A percentile compares a stretch with the other conserved stretches of the same genome.
Evolutionary conservation across 2,888 invertebrate species (phyloP).

Genomic region (Drosophila meridionalis): DNA sequence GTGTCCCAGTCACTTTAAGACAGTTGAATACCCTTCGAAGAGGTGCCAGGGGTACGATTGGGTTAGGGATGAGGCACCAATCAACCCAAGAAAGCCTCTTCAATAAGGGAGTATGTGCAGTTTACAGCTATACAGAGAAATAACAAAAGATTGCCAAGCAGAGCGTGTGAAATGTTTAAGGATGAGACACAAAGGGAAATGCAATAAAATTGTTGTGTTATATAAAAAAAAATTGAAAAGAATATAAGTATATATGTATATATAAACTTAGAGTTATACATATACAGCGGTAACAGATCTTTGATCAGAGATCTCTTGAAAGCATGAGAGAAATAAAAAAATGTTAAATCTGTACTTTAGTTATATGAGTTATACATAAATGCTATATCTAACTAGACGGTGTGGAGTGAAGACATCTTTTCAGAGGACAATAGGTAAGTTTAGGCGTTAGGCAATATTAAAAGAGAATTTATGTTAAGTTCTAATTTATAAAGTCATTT

Average conservation of each 20-base stretch:
- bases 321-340: not conserved
- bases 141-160: not conserved
- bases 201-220: not conserved
- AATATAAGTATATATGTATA: not conserved
- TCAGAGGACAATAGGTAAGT: too few species aligned
- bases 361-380: too few species aligned
- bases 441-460: too few species aligned
- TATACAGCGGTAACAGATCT: too few species aligned
- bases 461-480: too few species aligned
- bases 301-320: too few species aligned
- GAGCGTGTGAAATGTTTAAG: slow-evolving; percentile 5
- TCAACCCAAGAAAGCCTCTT: not conserved
- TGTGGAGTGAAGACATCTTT: too few species aligned
- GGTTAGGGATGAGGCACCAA: not conserved
- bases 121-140: not conserved
- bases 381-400: too few species aligned
- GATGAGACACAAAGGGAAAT: slow-evolving; percentile 6
- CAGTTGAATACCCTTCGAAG: slow-evolving; percentile 7
- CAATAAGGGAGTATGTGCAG: not conserved
- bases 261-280: not conserved
- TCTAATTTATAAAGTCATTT: too few species aligned
- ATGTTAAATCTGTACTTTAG: too few species aligned
- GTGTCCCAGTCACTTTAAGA: not conserved
- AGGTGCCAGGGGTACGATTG: not conserved
- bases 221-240: not conserved